These are phyloP conservation scores for Drosophila bocki DNA, from an alignment of 1,140 invertebrate species.

Conservation along the genomic window DNA sequence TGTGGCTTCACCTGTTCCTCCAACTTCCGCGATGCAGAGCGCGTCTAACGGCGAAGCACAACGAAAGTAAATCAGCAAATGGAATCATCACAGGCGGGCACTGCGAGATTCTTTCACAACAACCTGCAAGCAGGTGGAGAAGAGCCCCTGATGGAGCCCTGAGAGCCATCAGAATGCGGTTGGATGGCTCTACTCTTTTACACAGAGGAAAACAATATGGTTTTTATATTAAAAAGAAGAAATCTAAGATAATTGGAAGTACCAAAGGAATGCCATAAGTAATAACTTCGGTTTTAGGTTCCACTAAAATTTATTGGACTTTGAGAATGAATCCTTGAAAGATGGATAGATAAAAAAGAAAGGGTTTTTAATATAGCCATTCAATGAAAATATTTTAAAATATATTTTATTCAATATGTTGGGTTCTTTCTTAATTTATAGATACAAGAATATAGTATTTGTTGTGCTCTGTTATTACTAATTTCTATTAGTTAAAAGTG, in stretches of 20 bases:
- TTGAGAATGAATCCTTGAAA: not conserved
- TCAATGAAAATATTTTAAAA: not conserved
- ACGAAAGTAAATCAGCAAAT: conserved; percentile 73
- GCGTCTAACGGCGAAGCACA: conserved; percentile 53
- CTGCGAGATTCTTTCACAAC: conserved; percentile 48
- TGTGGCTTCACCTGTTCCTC: conserved; percentile 10
- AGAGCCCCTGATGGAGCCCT: conserved; percentile 20
- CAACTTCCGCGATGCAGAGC: conserved; percentile 51
- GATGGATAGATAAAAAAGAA: too few relatives aligned
- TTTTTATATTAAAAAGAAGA: too few relatives aligned
- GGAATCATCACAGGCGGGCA: conserved; percentile 46
- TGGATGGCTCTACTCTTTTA: conserved; percentile 33
- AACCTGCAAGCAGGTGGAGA: conserved; percentile 17
- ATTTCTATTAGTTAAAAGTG: not conserved
- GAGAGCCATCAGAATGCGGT: conserved; percentile 37
- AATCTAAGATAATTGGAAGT: not conserved
- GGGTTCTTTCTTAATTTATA: not conserved
- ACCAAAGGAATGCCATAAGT: too few relatives aligned
- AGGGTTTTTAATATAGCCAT: too few relatives aligned
- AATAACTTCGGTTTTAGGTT: too few relatives aligned
- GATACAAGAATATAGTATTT: not conserved
- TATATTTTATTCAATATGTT: not conserved
- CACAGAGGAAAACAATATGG: not conserved
- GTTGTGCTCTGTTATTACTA: too few relatives aligned
- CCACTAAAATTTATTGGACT: not conserved